Conservation (phyloP, 2,888 invertebrate genomes). For the Papilio elwesi region DNA sequence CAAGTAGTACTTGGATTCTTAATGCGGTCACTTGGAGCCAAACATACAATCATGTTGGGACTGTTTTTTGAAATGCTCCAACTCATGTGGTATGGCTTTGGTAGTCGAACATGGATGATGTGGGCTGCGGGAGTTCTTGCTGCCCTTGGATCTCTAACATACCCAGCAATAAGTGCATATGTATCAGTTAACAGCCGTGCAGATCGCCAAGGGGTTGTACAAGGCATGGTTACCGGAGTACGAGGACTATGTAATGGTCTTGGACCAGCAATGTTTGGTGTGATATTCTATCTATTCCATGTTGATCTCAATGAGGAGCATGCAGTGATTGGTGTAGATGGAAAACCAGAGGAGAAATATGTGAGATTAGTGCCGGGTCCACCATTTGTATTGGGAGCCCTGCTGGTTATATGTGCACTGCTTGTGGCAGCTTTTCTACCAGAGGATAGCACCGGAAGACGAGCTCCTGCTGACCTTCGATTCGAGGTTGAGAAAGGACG, state of each 20-base stretch:
- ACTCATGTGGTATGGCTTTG: constrained; percentile 98
- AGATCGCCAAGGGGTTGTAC: constrained; percentile 98
- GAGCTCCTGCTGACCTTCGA: constrained; percentile 88
- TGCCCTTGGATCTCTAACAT: constrained; percentile 97
- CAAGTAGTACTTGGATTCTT: constrained; percentile 94
- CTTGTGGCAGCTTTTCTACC: constrained; percentile 95
- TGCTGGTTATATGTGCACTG: constrained; percentile 97
- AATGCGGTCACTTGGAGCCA: constrained; percentile 94
- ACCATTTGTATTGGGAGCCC: constrained; percentile 98
- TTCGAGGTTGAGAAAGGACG: constrained; percentile 92
- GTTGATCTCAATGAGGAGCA: constrained; percentile 96
- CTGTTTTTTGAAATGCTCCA: constrained; percentile 98
- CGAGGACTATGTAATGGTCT: constrained; percentile 98
- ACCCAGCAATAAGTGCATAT: constrained; percentile 99
- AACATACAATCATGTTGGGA: constrained; percentile 98
- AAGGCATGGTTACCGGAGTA: constrained; percentile 99
- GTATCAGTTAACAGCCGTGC: constrained; percentile 98
- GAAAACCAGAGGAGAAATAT: constrained; percentile 73
- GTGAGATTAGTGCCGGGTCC: constrained; percentile 96
- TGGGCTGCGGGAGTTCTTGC: constrained; percentile 99
- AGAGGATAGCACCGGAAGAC: constrained; percentile 82
- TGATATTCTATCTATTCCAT: constrained; percentile 99
- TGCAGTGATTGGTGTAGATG: constrained; percentile 54
- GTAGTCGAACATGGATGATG: constrained; percentile 99
- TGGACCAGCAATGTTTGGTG: constrained; percentile 99